Evolutionary conservation across 2,888 invertebrate genomes (phyloP).

Genomic region (Synergus gifuensis): DNA sequence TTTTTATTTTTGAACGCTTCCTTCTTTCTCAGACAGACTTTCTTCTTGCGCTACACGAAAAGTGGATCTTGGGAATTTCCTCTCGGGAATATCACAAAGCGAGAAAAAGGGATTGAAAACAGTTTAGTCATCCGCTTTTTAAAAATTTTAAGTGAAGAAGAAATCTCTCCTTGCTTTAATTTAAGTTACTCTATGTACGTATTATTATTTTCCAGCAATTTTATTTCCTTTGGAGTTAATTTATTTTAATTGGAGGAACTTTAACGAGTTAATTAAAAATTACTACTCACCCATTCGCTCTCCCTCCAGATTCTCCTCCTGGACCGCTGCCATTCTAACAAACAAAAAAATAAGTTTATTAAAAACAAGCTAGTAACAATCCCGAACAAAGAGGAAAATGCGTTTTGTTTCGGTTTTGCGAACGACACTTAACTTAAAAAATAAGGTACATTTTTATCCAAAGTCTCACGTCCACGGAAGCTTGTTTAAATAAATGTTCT

Average conservation of each 20-base stretch:
- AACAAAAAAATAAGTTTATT: constrained; percentile 82
- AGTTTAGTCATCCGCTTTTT: too few relatives aligned
- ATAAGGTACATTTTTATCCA: constrained; percentile 55
- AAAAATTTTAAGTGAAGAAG: too few relatives aligned
- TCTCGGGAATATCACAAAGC: background rate
- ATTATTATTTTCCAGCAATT: too few relatives aligned
- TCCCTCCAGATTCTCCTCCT: constrained; percentile 87
- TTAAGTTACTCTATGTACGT: too few relatives aligned
- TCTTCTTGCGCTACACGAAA: constrained; percentile 3
- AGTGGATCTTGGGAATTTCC: background rate
- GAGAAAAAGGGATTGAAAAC: background rate
- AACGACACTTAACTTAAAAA: constrained; percentile 62
- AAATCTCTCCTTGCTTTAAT: background rate
- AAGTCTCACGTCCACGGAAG: constrained; percentile 57
- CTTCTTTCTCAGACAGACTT: background rate
- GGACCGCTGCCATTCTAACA: constrained; percentile 92
- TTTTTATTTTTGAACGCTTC: background rate
- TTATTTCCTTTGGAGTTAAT: too few relatives aligned
- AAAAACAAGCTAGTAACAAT: constrained; percentile 75
- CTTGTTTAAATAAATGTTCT: background rate
- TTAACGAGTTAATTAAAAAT: background rate
- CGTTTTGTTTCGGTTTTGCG: constrained; percentile 66
- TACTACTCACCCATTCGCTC: constrained; percentile 88
- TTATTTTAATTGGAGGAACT: background rate
- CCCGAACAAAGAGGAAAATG: constrained; percentile 70